Evolutionary conservation across 2,113 vertebrate species (phyloP).

Genomic region (Taurulus bubalis): DNA sequence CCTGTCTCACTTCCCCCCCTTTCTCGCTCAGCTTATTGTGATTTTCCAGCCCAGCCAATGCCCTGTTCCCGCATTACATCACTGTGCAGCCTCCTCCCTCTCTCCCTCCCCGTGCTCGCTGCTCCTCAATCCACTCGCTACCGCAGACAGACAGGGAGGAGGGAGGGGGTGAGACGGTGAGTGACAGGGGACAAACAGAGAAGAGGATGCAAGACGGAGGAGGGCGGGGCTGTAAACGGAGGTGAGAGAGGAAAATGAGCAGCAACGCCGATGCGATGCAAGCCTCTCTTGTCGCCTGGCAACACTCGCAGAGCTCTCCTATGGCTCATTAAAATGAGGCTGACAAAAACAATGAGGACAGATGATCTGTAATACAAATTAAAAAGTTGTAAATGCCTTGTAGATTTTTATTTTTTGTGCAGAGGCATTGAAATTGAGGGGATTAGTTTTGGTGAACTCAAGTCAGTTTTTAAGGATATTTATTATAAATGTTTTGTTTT

Average conservation of each 20-base stretch:
- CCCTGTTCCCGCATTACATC: slow-evolving; percentile 83
- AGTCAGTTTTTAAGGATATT: neutral
- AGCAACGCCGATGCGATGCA: slow-evolving; percentile 40
- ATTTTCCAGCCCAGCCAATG: slow-evolving; percentile 82
- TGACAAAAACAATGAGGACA: slow-evolving; percentile 28
- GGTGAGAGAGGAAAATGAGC: slow-evolving; percentile 45
- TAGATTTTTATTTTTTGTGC: too few relatives aligned
- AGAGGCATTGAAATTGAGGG: too few relatives aligned
- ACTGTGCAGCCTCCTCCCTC: slow-evolving; percentile 61
- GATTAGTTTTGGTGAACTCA: too few relatives aligned
- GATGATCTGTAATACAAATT: neutral
- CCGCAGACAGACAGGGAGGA: slow-evolving; percentile 38
- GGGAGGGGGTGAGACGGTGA: slow-evolving; percentile 4
- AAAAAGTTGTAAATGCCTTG: too few relatives aligned
- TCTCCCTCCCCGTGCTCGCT: slow-evolving; percentile 4
- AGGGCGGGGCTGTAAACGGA: slow-evolving; percentile 33
- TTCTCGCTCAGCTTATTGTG: slow-evolving; percentile 53
- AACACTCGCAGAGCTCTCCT: slow-evolving; percentile 49
- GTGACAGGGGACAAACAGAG: slow-evolving; percentile 38
- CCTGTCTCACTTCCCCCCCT: neutral
- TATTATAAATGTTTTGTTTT: neutral
- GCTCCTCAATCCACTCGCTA: slow-evolving; percentile 40
- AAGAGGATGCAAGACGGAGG: slow-evolving; percentile 42
- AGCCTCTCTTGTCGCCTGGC: slow-evolving; percentile 71
- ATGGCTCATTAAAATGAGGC: slow-evolving; percentile 31